These are phyloP conservation scores for Xiphias gladius DNA, from an alignment of 2,113 vertebrate genomes.

Conservation along the genomic window DNA sequence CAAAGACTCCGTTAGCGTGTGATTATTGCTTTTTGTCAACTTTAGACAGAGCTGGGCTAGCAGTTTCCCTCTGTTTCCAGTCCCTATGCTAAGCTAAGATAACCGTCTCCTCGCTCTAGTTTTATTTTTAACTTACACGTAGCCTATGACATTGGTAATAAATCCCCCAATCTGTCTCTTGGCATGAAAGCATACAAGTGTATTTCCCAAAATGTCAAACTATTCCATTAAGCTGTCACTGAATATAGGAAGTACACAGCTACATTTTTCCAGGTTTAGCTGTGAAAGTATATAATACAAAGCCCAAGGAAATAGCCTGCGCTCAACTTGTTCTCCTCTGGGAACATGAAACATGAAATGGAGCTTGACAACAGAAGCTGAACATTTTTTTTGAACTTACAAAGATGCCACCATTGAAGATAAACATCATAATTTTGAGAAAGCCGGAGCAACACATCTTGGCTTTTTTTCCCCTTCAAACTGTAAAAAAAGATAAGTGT, in stretches of 20 bases:
- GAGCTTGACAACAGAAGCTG: background rate
- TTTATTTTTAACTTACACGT: background rate
- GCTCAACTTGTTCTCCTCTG: background rate
- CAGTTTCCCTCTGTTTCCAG: background rate
- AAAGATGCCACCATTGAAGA: slow-evolving; percentile 88
- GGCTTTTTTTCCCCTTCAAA: slow-evolving; percentile 32
- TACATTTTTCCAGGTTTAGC: background rate
- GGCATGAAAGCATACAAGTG: background rate
- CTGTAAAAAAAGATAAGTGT: slow-evolving; percentile 28
- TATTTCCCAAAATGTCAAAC: background rate
- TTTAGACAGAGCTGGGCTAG: background rate
- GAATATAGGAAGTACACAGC: background rate
- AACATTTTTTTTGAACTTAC: slow-evolving; percentile 79
- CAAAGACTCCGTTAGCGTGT: too few relatives aligned
- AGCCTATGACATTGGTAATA: background rate
- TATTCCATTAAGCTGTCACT: background rate
- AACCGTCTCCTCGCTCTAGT: background rate
- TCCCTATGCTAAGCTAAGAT: background rate
- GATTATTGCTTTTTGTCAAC: background rate
- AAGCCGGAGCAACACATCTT: slow-evolving; percentile 85
- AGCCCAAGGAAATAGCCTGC: background rate
- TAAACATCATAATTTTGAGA: slow-evolving; percentile 87
- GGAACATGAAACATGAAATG: background rate
- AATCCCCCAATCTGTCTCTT: background rate
- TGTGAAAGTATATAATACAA: background rate